These are phyloP conservation scores for Drosophila suzukii DNA, from an alignment of 1,140 invertebrate species.

Conservation along the genomic window DNA sequence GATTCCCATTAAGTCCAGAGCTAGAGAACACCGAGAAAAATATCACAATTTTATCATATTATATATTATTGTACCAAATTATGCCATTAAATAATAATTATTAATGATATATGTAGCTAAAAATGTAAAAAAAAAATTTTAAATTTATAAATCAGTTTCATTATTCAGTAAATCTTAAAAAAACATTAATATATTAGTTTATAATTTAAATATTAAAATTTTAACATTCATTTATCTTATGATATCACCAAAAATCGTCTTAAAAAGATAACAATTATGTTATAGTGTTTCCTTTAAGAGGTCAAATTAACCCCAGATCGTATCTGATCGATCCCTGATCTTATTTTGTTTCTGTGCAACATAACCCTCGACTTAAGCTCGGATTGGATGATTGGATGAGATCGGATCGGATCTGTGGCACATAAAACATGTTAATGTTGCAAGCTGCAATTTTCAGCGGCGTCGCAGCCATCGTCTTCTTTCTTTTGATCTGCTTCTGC, in stretches of 20 bases:
- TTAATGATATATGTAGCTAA: too few relatives aligned
- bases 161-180: too few relatives aligned
- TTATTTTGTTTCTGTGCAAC: constrained; percentile 12
- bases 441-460: constrained; percentile 67
- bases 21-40: constrained; percentile 6
- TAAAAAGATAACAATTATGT: neutral
- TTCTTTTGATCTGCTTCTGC: constrained; percentile 36
- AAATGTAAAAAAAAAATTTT: too few relatives aligned
- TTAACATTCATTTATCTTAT: too few relatives aligned
- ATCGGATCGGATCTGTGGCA: constrained; percentile 29
- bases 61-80: too few relatives aligned
- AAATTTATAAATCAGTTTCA: too few relatives aligned
- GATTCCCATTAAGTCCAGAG: constrained; percentile 3
- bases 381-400: constrained; percentile 14
- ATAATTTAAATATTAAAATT: too few relatives aligned
- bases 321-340: neutral
- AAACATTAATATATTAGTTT: too few relatives aligned
- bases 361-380: constrained; percentile 18
- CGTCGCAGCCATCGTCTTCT: constrained; percentile 21
- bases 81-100: too few relatives aligned
- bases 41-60: neutral
- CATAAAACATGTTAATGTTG: constrained; percentile 78
- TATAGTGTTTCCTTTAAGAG: neutral
- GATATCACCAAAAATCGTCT: too few relatives aligned
- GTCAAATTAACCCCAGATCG: neutral